A percentile compares a stretch with the other conserved stretches of the same genome.
These are phyloP conservation scores for Clarias magur DNA, from an alignment of 2,113 vertebrate species.

Conservation along the genomic window DNA sequence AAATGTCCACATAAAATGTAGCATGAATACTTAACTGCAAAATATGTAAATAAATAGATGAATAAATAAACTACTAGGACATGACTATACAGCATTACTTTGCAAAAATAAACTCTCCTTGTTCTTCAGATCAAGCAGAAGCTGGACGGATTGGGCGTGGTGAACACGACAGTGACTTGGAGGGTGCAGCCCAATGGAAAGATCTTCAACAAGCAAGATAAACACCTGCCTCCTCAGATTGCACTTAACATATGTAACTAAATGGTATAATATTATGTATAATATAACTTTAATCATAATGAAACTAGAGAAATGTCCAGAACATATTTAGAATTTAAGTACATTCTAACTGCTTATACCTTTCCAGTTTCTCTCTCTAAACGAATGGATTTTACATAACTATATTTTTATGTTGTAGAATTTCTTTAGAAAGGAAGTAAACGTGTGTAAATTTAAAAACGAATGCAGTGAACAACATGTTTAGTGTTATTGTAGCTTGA, in stretches of 20 bases:
- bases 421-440: not conserved
- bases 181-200: not conserved
- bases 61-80: too few species aligned
- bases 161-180: conserved; percentile 6
- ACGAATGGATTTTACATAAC: not conserved
- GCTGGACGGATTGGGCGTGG: not conserved
- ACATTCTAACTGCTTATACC: not conserved
- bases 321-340: not conserved
- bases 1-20: too few species aligned
- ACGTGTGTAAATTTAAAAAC: not conserved
- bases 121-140: conserved; percentile 19
- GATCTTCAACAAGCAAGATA: not conserved
- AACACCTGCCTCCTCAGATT: not conserved
- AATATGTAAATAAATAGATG: not conserved
- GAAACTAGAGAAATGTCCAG: not conserved
- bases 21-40: too few species aligned
- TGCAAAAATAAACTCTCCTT: not conserved
- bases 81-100: too few species aligned
- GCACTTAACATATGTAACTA: not conserved
- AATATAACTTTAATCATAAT: not conserved
- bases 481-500: not conserved
- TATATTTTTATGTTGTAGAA: not conserved
- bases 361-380: not conserved
- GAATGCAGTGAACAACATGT: not conserved
- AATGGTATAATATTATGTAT: not conserved